phyloP scores from a whole-genome alignment of 2,113 vertebrate genomes.

The Scytalopus superciliaris region DNA sequence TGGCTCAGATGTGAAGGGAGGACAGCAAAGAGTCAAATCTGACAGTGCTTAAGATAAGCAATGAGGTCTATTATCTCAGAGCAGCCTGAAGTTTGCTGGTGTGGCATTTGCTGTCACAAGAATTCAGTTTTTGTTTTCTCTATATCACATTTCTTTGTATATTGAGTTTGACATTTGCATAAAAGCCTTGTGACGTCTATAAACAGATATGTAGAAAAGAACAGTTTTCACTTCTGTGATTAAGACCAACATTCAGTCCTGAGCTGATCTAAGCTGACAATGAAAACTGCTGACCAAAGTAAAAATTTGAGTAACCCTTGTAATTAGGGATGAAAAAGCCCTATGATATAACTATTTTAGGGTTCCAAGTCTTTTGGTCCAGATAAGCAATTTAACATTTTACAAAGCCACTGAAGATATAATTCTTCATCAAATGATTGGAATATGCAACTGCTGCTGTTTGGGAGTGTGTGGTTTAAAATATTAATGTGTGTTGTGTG shows the following conservation, averaged over 20 bases:
- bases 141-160: not conserved
- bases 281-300: not conserved
- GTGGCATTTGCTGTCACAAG: conserved; percentile 28
- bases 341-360: not conserved
- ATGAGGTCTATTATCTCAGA: not conserved
- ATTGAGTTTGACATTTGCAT: conserved; percentile 39
- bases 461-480: not conserved
- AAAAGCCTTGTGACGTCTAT: conserved; percentile 8
- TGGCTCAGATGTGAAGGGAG: not conserved
- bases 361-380: not conserved
- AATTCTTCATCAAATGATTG: not conserved
- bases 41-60: not conserved
- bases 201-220: not conserved
- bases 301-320: not conserved
- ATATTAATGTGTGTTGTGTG: not conserved
- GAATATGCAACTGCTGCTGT: not conserved
- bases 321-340: not conserved
- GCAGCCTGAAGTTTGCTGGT: conserved; percentile 13
- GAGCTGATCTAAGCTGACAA: conserved; percentile 28
- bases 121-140: conserved; percentile 22
- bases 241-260: not conserved
- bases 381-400: not conserved
- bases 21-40: not conserved
- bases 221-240: not conserved
- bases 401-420: not conserved